Evolutionary conservation across 2,797 vertebrate species (phyloP), one percentile per base, ranked within the genome.

Genomic region (Lithobates sylvaticus): DNA sequence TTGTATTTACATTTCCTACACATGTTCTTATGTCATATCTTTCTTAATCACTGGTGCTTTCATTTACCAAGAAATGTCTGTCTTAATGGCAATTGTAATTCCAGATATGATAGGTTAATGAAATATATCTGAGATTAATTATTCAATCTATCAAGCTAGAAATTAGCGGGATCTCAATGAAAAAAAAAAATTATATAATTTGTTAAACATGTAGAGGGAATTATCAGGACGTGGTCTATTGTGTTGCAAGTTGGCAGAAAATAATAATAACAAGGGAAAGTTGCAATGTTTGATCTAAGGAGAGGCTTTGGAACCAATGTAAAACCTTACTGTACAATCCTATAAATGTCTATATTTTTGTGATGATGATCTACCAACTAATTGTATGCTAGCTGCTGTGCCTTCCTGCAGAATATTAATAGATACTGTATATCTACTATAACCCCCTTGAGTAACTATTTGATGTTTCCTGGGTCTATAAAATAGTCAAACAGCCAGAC

Each of bases 1-100:
- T 73, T 73, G 6, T 18, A 78, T 78, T 78, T 78, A 72, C 42
- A 81, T 81, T 58, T 61, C 27, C 50, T 61, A 81, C 72, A 72
- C 23, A 73, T 58, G 58, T 58, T 32, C 68, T 13, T 32, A 36
- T 8, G 32, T 73, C 69, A 81, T 61, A 72, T 61, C 32, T 58
- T 71, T 26, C 50, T 73, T 64, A 61, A 72, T 34, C 21, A 47
- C 44, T 54, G 29, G 27, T 58, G 67, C 50, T 54, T 81, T 81
- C 36, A 34, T 72, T 72, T 54, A 26, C 50, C 58, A 39, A 72
- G 69, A 73, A 81, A 72, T 81, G 79, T 36, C 79, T 39, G 44
- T 81, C 69, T 58, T n/a, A 70, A 73, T 73, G 50, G 23, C 50
- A 81, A 42, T 15, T 73, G n/a, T 72, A 81, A 73, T 73, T 50